Percentiles rank a stretch among this genome's conserved stretches.
Conservation (phyloP, 1,140 invertebrate species). For the Trichomalopsis sarcophagae region DNA sequence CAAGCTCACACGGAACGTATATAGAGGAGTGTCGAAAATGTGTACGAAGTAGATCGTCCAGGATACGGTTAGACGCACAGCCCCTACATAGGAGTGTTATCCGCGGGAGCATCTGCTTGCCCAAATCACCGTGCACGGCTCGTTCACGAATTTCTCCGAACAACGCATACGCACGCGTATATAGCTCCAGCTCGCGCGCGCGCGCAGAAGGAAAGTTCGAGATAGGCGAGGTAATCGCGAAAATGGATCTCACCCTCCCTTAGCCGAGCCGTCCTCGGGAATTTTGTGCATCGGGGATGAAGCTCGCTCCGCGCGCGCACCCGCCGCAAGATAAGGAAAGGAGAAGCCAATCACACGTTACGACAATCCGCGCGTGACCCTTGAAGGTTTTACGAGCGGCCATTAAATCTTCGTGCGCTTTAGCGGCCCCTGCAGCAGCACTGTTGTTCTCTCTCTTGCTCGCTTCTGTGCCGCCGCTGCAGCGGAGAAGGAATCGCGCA, state of each 20-base stretch:
- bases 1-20: too few relatives aligned
- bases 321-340: slow-evolving; percentile 37
- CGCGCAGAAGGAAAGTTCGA: slow-evolving; percentile 8
- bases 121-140: too few relatives aligned
- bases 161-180: too few relatives aligned
- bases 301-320: neutral
- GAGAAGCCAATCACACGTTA: slow-evolving; percentile 47
- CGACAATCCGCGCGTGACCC: slow-evolving; percentile 46
- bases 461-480: neutral
- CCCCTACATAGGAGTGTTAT: too few relatives aligned
- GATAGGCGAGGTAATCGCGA: neutral
- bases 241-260: neutral
- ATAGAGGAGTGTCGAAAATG: too few relatives aligned
- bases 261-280: neutral
- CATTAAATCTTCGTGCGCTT: slow-evolving; percentile 46
- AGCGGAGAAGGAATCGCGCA: neutral
- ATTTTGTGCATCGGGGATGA: slow-evolving; percentile 23
- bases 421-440: neutral
- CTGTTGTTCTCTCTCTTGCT: neutral
- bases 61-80: too few relatives aligned
- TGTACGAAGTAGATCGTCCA: too few relatives aligned
- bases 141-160: too few relatives aligned
- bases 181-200: neutral
- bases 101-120: too few relatives aligned
- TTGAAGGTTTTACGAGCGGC: slow-evolving; percentile 46